Evolutionary conservation across 2,797 vertebrate genomes (phyloP).

Genomic region (Spinibarbus caldwelli): DNA sequence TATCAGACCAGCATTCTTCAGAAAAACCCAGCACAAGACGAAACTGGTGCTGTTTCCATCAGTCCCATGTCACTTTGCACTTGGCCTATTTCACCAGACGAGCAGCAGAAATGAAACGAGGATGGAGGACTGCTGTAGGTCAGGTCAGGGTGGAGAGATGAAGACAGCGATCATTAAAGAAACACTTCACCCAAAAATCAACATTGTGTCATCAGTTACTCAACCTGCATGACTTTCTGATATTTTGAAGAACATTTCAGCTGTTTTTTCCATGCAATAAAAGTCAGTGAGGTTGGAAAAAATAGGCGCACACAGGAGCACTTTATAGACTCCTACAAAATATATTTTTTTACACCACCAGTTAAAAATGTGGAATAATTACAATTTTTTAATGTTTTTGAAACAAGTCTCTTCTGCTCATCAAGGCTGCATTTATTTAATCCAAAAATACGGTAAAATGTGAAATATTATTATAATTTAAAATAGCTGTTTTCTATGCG

Average conservation of each 20-base stretch:
- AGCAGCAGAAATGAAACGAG: slow-evolving; percentile 9
- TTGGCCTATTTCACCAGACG: slow-evolving; percentile 44
- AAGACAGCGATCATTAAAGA: neutral
- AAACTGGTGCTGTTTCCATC: too few species aligned
- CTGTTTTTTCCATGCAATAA: neutral
- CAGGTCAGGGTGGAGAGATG: slow-evolving; percentile 45
- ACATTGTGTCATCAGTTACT: neutral
- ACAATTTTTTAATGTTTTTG: too few species aligned
- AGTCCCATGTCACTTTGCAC: slow-evolving; percentile 27
- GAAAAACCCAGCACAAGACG: neutral
- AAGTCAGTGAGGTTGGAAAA: neutral
- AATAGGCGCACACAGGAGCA: too few species aligned
- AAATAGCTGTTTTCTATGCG: too few species aligned
- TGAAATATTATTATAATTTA: too few species aligned
- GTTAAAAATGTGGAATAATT: too few species aligned
- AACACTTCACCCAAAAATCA: too few species aligned
- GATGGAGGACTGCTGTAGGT: slow-evolving; percentile 46
- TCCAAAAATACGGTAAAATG: too few species aligned
- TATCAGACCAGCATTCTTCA: neutral
- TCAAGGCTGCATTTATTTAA: too few species aligned
- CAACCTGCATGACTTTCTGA: neutral
- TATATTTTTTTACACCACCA: too few species aligned
- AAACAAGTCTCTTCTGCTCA: too few species aligned
- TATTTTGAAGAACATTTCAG: neutral
- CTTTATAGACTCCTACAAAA: too few species aligned